A percentile compares a stretch with the other conserved stretches of the same genome.
Evolutionary conservation across 2,888 invertebrate genomes (phyloP).

Genomic region (Belgica antarctica): DNA sequence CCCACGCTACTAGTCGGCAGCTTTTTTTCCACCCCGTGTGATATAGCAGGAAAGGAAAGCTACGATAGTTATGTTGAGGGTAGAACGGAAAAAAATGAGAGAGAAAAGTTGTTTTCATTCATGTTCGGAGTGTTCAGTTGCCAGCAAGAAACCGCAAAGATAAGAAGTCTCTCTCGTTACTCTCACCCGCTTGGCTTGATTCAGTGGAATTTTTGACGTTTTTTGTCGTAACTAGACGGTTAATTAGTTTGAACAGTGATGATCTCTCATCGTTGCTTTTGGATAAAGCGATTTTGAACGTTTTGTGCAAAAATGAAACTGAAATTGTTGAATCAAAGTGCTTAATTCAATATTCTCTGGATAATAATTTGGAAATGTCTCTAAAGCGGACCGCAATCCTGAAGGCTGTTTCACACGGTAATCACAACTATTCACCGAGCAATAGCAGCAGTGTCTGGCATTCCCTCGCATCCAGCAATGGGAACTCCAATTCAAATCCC

Average conservation of each 20-base stretch:
- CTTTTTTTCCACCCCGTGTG: background rate
- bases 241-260: slow-evolving; percentile 1
- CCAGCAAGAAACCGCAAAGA: slow-evolving; percentile 29
- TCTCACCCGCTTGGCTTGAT: background rate
- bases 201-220: too few species aligned
- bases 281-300: too few species aligned
- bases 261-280: too few species aligned
- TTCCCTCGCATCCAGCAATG: background rate
- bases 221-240: background rate
- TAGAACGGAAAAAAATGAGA: background rate
- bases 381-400: slow-evolving; percentile 18
- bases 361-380: background rate
- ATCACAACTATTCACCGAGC: background rate
- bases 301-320: too few species aligned
- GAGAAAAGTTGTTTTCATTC: slow-evolving; percentile 16
- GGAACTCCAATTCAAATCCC: background rate
- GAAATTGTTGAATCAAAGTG: slow-evolving; percentile 19
- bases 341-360: background rate
- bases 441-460: background rate
- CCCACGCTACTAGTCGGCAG: too few species aligned
- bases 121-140: slow-evolving; percentile 18
- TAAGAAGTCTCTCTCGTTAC: background rate
- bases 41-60: too few species aligned
- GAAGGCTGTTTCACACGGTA: slow-evolving; percentile 12
- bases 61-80: slow-evolving; percentile 4